Conservation (phyloP, 2,888 invertebrate genomes). For the Heliconius sara region DNA sequence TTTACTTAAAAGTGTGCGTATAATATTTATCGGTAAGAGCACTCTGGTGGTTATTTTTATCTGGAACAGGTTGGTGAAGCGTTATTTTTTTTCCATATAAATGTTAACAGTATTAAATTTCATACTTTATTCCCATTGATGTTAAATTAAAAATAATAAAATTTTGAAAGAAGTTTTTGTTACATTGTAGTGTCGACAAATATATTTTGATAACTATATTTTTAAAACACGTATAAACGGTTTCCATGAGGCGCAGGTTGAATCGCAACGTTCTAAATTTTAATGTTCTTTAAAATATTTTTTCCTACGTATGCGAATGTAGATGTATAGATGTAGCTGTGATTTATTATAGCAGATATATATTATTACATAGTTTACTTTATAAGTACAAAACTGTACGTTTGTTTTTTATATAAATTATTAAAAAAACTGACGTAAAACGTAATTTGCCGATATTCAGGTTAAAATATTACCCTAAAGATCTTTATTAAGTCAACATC, state of each 20-base stretch:
- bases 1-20: constrained; percentile 1
- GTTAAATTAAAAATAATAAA: background rate
- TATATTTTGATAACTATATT: too few relatives aligned
- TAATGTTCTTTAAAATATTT: too few relatives aligned
- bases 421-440: constrained; percentile 46
- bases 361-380: background rate
- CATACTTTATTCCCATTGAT: background rate
- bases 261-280: too few relatives aligned
- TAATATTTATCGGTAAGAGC: constrained; percentile 9
- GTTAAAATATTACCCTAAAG: constrained; percentile 66
- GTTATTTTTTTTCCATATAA: background rate
- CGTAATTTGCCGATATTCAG: constrained; percentile 67
- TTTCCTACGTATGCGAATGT: background rate
- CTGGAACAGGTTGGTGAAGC: background rate
- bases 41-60: background rate
- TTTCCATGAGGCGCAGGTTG: too few relatives aligned
- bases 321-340: background rate
- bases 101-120: background rate
- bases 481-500: constrained; percentile 74
- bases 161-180: background rate
- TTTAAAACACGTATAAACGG: too few relatives aligned
- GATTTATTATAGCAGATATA: background rate
- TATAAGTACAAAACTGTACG: background rate
- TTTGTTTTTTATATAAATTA: background rate
- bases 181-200: too few relatives aligned